phyloP scores from a whole-genome alignment of 2,113 vertebrate genomes.

The Raphicerus campestris region DNA sequence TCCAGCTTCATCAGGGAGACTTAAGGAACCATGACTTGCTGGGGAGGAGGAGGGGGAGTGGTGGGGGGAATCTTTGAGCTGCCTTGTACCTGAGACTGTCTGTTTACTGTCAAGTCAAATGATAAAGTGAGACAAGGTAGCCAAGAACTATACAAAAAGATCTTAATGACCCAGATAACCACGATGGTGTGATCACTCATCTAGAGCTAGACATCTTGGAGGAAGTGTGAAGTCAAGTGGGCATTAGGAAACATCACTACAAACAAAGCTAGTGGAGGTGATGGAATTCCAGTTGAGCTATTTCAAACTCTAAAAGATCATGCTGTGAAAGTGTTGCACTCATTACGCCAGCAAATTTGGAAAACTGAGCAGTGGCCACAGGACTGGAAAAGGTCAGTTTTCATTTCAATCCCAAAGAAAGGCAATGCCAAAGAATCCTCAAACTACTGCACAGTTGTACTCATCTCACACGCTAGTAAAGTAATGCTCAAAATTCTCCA shows the following conservation, averaged over 20 bases:
- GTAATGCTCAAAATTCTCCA: background rate
- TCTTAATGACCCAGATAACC: background rate
- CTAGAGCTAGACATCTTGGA: background rate
- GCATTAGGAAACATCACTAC: background rate
- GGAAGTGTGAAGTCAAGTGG: background rate
- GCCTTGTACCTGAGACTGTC: background rate
- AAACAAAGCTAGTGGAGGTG: background rate
- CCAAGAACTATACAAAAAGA: background rate
- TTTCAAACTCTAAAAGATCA: background rate
- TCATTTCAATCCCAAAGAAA: background rate
- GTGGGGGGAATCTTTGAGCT: background rate
- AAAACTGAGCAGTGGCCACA: background rate
- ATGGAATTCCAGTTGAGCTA: background rate
- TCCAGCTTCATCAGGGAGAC: background rate
- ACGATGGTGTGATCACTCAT: background rate
- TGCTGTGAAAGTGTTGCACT: background rate
- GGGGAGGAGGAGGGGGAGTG: fast-evolving
- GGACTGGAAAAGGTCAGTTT: background rate
- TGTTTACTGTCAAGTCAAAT: background rate
- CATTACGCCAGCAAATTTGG: background rate
- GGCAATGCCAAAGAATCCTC: background rate
- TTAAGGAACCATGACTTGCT: background rate
- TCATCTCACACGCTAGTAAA: background rate
- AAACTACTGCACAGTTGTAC: background rate
- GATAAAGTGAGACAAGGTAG: background rate